A percentile compares a stretch with the other conserved stretches of the same genome.
Conservation (phyloP, 2,797 vertebrate genomes). For the Garrulus glandarius region DNA sequence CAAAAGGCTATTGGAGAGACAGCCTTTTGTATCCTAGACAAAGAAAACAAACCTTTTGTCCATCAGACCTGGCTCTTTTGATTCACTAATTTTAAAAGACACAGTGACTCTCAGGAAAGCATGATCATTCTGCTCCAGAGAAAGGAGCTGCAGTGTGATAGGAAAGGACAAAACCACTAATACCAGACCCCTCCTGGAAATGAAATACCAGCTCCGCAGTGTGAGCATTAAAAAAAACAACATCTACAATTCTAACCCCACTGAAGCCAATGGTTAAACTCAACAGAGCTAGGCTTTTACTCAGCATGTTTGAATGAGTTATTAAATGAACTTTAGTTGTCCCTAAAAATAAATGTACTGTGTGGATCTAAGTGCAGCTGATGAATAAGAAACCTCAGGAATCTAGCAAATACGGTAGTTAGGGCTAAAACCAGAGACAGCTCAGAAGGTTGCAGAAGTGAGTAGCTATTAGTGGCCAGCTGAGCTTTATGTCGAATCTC, state of each 20-base stretch:
- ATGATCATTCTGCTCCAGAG: background rate
- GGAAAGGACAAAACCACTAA: slow-evolving; percentile 6
- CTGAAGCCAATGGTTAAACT: slow-evolving; percentile 37
- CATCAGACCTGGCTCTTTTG: background rate
- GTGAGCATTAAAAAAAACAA: background rate
- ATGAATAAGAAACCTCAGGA: slow-evolving; percentile 55
- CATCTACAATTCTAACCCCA: background rate
- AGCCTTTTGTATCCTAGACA: slow-evolving; percentile 2
- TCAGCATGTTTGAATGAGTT: slow-evolving; percentile 54
- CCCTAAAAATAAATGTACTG: slow-evolving; percentile 63
- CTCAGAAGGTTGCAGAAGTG: background rate
- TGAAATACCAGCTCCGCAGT: background rate
- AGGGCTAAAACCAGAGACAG: background rate
- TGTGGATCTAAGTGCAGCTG: slow-evolving; percentile 35
- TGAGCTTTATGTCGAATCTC: background rate
- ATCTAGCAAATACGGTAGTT: slow-evolving; percentile 29
- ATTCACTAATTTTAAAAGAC: slow-evolving; percentile 33
- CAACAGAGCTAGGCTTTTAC: slow-evolving; percentile 40
- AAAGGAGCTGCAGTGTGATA: background rate
- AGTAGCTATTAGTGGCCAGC: background rate
- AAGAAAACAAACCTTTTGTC: slow-evolving; percentile 9
- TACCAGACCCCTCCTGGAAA: slow-evolving; percentile 37
- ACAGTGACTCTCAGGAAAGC: background rate
- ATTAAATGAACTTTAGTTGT: slow-evolving; percentile 51
- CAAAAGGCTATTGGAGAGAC: background rate